These are phyloP conservation scores for Drosophila pallidifrons DNA, from an alignment of 1,140 invertebrate species.

Conservation along the genomic window DNA sequence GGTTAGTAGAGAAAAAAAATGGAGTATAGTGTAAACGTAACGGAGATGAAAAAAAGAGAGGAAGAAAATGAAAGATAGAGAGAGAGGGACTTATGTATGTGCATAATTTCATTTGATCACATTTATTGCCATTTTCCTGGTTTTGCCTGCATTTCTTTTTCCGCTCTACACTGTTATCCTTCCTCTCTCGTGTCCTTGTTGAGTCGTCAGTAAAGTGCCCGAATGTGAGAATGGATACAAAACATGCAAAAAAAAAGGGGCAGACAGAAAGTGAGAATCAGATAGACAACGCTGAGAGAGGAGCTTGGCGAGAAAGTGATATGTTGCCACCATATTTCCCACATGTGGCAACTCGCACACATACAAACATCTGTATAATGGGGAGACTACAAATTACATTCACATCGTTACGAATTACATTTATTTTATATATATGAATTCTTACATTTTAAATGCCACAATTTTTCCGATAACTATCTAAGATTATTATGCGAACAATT, in stretches of 20 bases:
- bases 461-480: no score
- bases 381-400: no score
- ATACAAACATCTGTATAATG: no score
- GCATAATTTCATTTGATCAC: conserved; percentile 6
- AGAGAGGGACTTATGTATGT: not conserved
- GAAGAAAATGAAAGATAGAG: not conserved
- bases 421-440: no score
- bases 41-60: conserved; percentile 3
- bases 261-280: conserved; percentile 9
- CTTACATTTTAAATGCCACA: no score
- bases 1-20: conserved; percentile 59
- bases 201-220: not conserved
- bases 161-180: not conserved
- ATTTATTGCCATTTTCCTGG: conserved; percentile 4
- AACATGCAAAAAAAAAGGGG: not conserved
- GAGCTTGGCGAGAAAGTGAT: conserved; percentile 6
- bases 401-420: no score
- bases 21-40: conserved; percentile 3
- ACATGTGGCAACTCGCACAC: not conserved
- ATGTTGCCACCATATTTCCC: not conserved
- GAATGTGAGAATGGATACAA: not conserved
- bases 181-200: not conserved
- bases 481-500: no score
- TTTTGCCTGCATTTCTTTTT: no score
- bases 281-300: not conserved